Percentiles rank a stretch among this genome's conserved stretches.
phyloP scores from a whole-genome alignment of 2,113 vertebrate species.

The Hyla sarda region DNA sequence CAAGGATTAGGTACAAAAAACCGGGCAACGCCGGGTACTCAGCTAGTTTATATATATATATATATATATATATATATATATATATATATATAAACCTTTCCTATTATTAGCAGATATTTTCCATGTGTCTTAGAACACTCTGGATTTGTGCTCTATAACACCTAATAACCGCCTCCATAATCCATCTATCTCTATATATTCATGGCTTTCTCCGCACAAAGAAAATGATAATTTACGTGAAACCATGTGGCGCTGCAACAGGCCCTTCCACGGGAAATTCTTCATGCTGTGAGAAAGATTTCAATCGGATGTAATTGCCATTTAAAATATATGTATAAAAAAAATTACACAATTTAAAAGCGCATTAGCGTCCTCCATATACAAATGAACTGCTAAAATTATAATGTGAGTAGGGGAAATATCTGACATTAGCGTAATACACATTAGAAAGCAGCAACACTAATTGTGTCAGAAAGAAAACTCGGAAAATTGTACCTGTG shows the following conservation, averaged over 20 bases:
- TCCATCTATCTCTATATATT: slow-evolving; percentile 29
- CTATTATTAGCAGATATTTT: slow-evolving; percentile 23
- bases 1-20: too few species aligned
- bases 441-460: neutral
- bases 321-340: slow-evolving; percentile 29
- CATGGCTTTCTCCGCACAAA: neutral
- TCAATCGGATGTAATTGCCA: slow-evolving; percentile 35
- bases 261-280: slow-evolving; percentile 2
- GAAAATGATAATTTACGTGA: slow-evolving; percentile 20
- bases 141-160: slow-evolving; percentile 12
- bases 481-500: neutral
- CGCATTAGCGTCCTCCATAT: slow-evolving; percentile 6
- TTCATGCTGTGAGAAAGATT: slow-evolving; percentile 41
- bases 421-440: slow-evolving; percentile 26
- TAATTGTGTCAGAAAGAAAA: slow-evolving; percentile 37
- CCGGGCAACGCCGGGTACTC: too few species aligned
- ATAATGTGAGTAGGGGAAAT: neutral
- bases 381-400: slow-evolving; percentile 16
- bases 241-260: neutral
- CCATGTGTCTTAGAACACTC: neutral
- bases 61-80: too few species aligned
- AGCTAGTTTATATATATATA: too few species aligned
- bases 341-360: slow-evolving; percentile 44
- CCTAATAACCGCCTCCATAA: slow-evolving; percentile 15
- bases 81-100: neutral